phyloP scores from a whole-genome alignment of 2,797 vertebrate genomes.

The Typhlichthys subterraneus region DNA sequence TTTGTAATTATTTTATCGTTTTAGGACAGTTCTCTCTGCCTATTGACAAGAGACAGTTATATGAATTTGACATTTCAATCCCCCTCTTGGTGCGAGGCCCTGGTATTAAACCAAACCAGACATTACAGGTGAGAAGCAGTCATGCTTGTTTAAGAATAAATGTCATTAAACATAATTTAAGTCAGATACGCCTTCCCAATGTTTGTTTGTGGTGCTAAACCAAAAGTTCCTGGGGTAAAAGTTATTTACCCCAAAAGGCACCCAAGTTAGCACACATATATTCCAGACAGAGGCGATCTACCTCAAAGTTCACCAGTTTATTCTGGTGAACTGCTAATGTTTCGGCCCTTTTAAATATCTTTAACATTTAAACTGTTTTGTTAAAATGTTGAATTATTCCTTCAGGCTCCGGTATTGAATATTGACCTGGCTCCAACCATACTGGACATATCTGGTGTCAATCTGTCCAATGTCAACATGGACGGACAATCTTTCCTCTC shows the following conservation, averaged over 20 bases:
- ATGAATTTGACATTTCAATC: constrained; percentile 81
- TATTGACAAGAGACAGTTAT: constrained; percentile 83
- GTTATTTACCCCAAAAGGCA: too few relatives aligned
- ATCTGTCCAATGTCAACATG: constrained; percentile 66
- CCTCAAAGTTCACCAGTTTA: too few relatives aligned
- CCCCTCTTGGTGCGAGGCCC: constrained; percentile 82
- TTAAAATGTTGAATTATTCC: background rate
- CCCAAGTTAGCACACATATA: too few relatives aligned
- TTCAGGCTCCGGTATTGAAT: constrained; percentile 77
- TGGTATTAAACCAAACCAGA: constrained; percentile 76
- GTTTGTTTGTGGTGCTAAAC: too few relatives aligned
- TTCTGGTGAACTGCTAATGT: too few relatives aligned
- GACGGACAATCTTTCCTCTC: constrained; percentile 81
- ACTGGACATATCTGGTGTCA: constrained; percentile 78
- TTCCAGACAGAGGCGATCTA: too few relatives aligned
- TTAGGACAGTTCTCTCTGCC: constrained; percentile 85
- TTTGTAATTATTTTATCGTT: background rate
- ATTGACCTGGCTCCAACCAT: constrained; percentile 82
- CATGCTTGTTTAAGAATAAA: background rate
- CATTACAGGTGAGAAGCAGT: constrained; percentile 59
- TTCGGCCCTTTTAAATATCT: too few relatives aligned
- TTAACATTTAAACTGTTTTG: background rate
- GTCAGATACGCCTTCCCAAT: too few relatives aligned
- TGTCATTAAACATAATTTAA: too few relatives aligned
- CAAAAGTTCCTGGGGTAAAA: too few relatives aligned